These are phyloP conservation scores for Phenganax subtilis DNA, from an alignment of 92 coral and sea anemone species.

Conservation along the genomic window DNA sequence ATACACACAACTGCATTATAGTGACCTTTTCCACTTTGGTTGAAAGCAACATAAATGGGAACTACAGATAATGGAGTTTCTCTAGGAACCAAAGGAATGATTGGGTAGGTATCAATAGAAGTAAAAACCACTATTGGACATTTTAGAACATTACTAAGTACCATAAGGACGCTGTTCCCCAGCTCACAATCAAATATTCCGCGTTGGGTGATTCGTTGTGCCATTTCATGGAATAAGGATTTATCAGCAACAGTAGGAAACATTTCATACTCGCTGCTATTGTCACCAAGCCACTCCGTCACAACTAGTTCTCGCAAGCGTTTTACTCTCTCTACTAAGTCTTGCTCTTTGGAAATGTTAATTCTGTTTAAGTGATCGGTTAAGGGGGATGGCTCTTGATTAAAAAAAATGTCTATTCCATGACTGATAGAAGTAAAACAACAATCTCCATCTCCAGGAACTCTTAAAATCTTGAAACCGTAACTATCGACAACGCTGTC, in stretches of 20 bases:
- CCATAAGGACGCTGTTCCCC: constrained; percentile 48
- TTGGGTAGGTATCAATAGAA: constrained; percentile 44
- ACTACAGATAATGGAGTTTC: constrained; percentile 23
- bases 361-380: neutral
- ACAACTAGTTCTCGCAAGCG: constrained; percentile 22
- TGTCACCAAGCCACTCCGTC: constrained; percentile 30
- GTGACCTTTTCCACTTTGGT: constrained; percentile 45
- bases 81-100: constrained; percentile 20
- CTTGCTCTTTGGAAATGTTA: constrained; percentile 6
- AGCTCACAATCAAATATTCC: constrained; percentile 50
- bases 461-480: neutral
- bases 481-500: neutral
- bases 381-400: neutral
- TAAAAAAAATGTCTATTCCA: neutral
- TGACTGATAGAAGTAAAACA: constrained; percentile 1
- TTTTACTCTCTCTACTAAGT: neutral
- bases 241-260: constrained; percentile 28
- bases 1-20: constrained; percentile 35
- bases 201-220: constrained; percentile 31
- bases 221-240: constrained; percentile 34
- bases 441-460: constrained; percentile 13
- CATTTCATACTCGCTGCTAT: constrained; percentile 6
- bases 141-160: constrained; percentile 37
- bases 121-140: constrained; percentile 41
- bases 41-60: constrained; percentile 30